These are phyloP conservation scores for Felis catus DNA, from an alignment of 2,113 vertebrate genomes.

Conservation along the genomic window F.catus_Fca126_mat1.0 CM031424.1:28242501-28243000, in stretches of 20 bases:
- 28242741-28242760: conserved; percentile 10
- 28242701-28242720: conserved; percentile 94
- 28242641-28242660: conserved; percentile 95
- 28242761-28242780: background rate
- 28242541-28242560: conserved; percentile 99
- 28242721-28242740: conserved; percentile 78
- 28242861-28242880: background rate
- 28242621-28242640: conserved; percentile 94
- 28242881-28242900: background rate
- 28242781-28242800: background rate
- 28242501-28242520: background rate
- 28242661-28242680: conserved; percentile 97
- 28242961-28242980: background rate
- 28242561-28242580: conserved; percentile 92
- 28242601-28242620: conserved; percentile 92
- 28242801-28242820: background rate
- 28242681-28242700: conserved; percentile 91
- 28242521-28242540: conserved; percentile 97
- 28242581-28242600: conserved; percentile 92
- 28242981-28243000: background rate
- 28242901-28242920: background rate
- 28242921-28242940: background rate
- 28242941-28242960: background rate
- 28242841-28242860: background rate
- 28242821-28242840: background rate